A percentile compares a stretch with the other conserved stretches of the same genome.
Conservation (phyloP, 2,797 vertebrate species). For the Xenentodon cancila region DNA sequence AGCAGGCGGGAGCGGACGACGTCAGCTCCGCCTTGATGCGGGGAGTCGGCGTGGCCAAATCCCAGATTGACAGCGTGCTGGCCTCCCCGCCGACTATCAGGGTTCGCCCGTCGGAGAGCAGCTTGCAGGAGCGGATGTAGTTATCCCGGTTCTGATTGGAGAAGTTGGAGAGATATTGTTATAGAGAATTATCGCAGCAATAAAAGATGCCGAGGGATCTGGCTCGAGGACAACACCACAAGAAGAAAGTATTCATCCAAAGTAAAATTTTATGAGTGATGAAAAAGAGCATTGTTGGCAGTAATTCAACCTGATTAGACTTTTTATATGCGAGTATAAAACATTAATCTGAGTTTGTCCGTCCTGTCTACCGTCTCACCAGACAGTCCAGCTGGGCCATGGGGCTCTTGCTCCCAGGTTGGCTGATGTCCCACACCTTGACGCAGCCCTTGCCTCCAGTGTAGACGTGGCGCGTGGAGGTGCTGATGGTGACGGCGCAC, state of each 20-base stretch:
- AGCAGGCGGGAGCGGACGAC: slow-evolving; percentile 78
- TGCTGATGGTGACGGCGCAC: slow-evolving; percentile 90
- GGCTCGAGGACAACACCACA: no score
- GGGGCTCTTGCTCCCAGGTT: slow-evolving; percentile 76
- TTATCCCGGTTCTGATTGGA: slow-evolving; percentile 78
- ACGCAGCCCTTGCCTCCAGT: slow-evolving; percentile 75
- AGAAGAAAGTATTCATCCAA: no score
- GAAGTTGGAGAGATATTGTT: slow-evolving; percentile 2
- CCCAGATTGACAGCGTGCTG: slow-evolving; percentile 81
- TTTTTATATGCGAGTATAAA: no score
- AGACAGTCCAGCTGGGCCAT: slow-evolving; percentile 81
- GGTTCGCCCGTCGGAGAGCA: slow-evolving; percentile 78
- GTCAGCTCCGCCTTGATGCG: slow-evolving; percentile 81
- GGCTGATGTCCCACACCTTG: slow-evolving; percentile 81
- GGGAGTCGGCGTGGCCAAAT: slow-evolving; percentile 78
- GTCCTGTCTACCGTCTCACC: slow-evolving; percentile 70
- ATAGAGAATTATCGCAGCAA: no score
- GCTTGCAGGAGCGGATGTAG: slow-evolving; percentile 82
- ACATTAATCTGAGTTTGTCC: no score
- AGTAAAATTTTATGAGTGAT: no score
- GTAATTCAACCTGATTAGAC: no score
- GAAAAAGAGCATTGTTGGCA: no score
- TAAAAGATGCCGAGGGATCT: no score
- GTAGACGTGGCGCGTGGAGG: slow-evolving; percentile 84
- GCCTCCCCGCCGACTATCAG: slow-evolving; percentile 79